Percentiles rank a stretch among this genome's conserved stretches.
Conservation (phyloP, 1,140 invertebrate genomes). For the Holcopasites calliopsidis region DNA sequence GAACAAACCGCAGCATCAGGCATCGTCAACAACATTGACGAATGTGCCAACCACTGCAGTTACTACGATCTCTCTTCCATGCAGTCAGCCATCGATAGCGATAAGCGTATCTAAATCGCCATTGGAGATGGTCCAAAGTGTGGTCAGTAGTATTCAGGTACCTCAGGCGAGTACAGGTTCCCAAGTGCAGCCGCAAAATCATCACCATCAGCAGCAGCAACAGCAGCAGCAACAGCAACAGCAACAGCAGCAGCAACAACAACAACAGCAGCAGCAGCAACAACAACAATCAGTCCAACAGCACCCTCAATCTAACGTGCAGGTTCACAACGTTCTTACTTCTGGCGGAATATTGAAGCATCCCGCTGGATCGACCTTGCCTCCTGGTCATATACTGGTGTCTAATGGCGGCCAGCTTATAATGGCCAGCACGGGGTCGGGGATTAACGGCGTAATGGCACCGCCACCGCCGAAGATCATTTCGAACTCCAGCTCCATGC, state of each 20-base stretch:
- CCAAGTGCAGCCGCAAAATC: conserved; percentile 62
- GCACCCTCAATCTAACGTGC: conserved; percentile 63
- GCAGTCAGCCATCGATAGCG: conserved; percentile 62
- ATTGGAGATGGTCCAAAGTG: conserved; percentile 89
- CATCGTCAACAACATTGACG: conserved; percentile 31
- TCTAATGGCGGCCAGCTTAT: conserved; percentile 88
- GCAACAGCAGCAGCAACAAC: conserved; percentile 59
- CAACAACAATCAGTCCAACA: conserved; percentile 59
- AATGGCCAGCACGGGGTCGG: conserved; percentile 82
- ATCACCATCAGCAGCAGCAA: conserved; percentile 57
- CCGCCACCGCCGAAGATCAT: conserved; percentile 84
- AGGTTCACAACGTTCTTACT: conserved; percentile 76
- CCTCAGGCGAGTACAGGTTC: conserved; percentile 76
- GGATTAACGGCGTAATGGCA: conserved; percentile 83
- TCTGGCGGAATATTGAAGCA: conserved; percentile 78
- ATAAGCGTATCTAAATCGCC: conserved; percentile 84
- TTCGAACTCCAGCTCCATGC: conserved; percentile 81
- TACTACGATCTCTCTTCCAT: conserved; percentile 55
- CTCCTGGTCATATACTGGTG: conserved; percentile 86
- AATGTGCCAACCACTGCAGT: conserved; percentile 68
- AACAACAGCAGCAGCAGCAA: conserved; percentile 51
- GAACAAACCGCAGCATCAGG: conserved; percentile 67
- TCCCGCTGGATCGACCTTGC: conserved; percentile 76
- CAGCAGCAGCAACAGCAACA: conserved; percentile 59
- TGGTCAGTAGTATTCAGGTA: conserved; percentile 87